Conservation (phyloP, 2,113 vertebrate species). For the Tetrao urogallus region DNA sequence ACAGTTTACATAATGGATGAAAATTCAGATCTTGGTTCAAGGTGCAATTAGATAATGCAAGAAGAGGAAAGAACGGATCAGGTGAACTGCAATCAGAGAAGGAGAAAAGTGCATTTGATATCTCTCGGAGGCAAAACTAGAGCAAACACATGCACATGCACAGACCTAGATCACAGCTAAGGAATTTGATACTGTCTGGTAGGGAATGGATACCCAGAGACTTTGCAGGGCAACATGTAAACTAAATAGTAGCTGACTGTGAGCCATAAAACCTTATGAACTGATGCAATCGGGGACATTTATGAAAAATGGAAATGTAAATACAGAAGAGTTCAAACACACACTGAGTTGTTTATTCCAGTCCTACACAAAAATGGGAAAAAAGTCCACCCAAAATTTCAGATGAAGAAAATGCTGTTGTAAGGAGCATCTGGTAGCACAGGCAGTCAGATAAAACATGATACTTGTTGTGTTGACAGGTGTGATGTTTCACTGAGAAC, state of each 20-base stretch:
- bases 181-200: neutral
- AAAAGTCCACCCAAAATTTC: neutral
- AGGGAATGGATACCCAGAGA: slow-evolving; percentile 11
- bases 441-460: neutral
- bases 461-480: neutral
- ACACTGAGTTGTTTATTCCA: neutral
- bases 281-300: neutral
- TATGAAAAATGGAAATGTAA: neutral
- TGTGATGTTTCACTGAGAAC: slow-evolving; percentile 6
- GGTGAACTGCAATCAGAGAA: slow-evolving; percentile 35
- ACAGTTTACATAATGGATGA: slow-evolving; percentile 54
- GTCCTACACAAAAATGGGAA: neutral
- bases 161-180: slow-evolving; percentile 12
- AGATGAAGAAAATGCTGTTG: neutral
- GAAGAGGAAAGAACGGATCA: slow-evolving; percentile 35
- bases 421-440: neutral
- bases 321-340: neutral
- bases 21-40: slow-evolving; percentile 34
- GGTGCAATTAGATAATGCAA: slow-evolving; percentile 45
- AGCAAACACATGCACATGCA: neutral
- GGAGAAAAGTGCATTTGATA: slow-evolving; percentile 40
- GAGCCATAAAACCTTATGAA: neutral
- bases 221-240: neutral
- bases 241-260: neutral
- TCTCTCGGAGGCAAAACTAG: slow-evolving; percentile 26